phyloP scores from a whole-genome alignment of 2,113 vertebrate genomes.

The Sceloporus tristichus region DNA sequence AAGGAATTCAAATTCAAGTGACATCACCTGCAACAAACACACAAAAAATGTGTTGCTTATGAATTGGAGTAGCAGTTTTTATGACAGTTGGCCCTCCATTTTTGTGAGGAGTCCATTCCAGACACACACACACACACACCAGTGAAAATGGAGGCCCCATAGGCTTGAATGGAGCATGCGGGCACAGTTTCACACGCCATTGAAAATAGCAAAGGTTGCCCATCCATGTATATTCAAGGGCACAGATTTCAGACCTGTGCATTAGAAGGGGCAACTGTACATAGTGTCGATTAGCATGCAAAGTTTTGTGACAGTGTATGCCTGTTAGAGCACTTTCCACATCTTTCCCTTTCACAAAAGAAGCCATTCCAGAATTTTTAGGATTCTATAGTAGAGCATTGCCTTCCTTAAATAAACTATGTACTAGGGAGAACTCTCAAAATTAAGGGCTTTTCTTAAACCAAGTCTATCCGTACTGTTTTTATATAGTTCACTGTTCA shows the following conservation, averaged over 20 bases:
- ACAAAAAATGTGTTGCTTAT: background rate
- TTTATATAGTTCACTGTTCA: background rate
- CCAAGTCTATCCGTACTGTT: no score
- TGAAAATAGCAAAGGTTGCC: no score
- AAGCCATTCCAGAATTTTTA: background rate
- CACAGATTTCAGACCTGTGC: no score
- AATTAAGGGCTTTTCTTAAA: background rate
- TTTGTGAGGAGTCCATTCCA: no score
- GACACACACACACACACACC: no score
- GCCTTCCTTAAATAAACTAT: background rate
- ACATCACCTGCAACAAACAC: background rate
- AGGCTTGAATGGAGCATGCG: no score
- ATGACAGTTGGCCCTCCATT: no score
- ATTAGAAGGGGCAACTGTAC: no score
- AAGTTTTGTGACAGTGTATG: background rate
- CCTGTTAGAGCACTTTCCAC: background rate
- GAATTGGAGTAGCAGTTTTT: constrained; percentile 1
- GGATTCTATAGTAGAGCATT: background rate
- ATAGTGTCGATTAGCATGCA: background rate
- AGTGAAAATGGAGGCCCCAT: no score
- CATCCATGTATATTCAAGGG: no score
- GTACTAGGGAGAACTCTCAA: background rate
- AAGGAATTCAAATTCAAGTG: background rate
- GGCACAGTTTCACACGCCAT: no score
- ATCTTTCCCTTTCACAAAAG: background rate